Percentiles rank a stretch among this genome's conserved stretches.
Conservation (phyloP, 2,888 invertebrate species). For the Cephus pulcher region DNA sequence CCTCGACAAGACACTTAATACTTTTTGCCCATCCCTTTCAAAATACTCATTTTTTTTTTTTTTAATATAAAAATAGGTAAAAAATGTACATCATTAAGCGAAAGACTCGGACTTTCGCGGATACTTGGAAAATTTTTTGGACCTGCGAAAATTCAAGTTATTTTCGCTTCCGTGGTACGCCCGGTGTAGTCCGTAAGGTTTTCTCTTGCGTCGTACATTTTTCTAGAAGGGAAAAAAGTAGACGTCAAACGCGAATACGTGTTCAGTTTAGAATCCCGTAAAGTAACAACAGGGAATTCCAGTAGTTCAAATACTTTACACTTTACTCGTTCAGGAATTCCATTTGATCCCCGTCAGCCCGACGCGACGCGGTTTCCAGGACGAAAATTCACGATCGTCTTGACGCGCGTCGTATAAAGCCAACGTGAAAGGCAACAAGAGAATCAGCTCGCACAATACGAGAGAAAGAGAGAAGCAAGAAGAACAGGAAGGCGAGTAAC, state of each 20-base stretch:
- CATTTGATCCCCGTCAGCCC: neutral
- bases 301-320: neutral
- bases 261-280: neutral
- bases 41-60: neutral
- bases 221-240: neutral
- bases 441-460: neutral
- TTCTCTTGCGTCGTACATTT: neutral
- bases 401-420: neutral
- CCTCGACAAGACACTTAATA: too few species aligned
- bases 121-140: neutral
- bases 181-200: neutral
- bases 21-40: neutral
- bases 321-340: neutral
- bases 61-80: neutral
- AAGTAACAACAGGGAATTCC: neutral
- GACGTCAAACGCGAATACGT: neutral
- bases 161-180: neutral
- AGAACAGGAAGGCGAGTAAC: neutral
- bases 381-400: neutral
- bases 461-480: neutral
- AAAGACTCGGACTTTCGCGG: neutral
- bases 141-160: neutral
- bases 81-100: neutral
- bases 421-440: neutral
- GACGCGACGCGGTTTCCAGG: neutral